Evolutionary conservation across 2,797 vertebrate genomes (phyloP).

Genomic region (Neostethus bicornis): DNA sequence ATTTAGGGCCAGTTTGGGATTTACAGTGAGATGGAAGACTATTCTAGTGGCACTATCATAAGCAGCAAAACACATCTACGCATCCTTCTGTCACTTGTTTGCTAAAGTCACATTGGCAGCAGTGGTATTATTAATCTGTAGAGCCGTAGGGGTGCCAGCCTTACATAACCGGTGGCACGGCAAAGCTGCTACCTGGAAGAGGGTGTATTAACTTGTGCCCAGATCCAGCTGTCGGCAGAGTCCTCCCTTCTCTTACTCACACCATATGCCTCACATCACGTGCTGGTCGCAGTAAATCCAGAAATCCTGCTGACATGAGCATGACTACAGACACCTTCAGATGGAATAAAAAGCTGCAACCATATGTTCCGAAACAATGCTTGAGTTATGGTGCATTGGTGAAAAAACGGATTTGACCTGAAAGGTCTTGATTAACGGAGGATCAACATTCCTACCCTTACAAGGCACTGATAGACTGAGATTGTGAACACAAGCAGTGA

Average conservation of each 20-base stretch:
- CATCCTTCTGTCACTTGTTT: slow-evolving; percentile 17
- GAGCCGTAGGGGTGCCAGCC: slow-evolving; percentile 31
- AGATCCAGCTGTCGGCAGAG: slow-evolving; percentile 55
- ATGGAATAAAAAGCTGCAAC: slow-evolving; percentile 19
- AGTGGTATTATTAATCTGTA: slow-evolving; percentile 52
- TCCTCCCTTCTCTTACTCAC: slow-evolving; percentile 43
- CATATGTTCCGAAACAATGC: too few relatives aligned
- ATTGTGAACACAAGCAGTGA: too few relatives aligned
- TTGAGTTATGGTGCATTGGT: too few relatives aligned
- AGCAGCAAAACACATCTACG: slow-evolving; percentile 26
- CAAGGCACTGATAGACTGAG: too few relatives aligned
- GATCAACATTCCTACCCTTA: too few relatives aligned
- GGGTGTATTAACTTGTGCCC: slow-evolving; percentile 58
- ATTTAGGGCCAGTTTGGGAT: slow-evolving; percentile 32
- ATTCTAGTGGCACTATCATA: slow-evolving; percentile 15
- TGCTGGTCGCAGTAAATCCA: slow-evolving; percentile 26
- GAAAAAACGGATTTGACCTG: too few relatives aligned
- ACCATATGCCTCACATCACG: slow-evolving; percentile 63
- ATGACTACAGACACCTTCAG: slow-evolving; percentile 39
- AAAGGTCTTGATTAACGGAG: too few relatives aligned
- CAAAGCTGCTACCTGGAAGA: slow-evolving; percentile 71
- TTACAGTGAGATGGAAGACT: slow-evolving; percentile 16
- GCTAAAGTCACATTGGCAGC: slow-evolving; percentile 39
- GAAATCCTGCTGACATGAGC: slow-evolving; percentile 14
- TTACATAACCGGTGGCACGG: slow-evolving; percentile 58